A percentile compares a stretch with the other conserved stretches of the same genome.
Conservation (phyloP, 2,888 invertebrate genomes). For the Eupeodes luniger region DNA sequence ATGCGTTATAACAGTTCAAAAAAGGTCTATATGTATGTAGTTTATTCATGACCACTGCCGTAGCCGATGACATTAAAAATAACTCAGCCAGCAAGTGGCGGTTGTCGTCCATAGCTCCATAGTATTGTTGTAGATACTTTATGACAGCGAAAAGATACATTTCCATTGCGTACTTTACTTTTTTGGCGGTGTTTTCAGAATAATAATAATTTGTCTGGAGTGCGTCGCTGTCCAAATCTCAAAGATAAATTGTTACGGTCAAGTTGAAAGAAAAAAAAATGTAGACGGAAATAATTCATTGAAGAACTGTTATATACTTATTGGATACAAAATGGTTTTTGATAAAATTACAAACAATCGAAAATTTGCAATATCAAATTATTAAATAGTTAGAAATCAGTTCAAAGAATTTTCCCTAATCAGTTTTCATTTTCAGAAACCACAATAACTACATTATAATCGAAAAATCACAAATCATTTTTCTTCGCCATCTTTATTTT, state of each 20-base stretch:
- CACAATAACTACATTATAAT: background rate
- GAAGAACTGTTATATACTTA: background rate
- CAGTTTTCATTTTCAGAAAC: background rate
- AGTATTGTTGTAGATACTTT: slow-evolving; percentile 41
- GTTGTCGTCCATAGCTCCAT: background rate
- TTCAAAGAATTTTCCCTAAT: background rate
- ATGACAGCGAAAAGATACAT: slow-evolving; percentile 49
- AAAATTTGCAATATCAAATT: background rate
- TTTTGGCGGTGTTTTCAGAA: slow-evolving; percentile 33
- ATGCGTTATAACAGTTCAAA: background rate
- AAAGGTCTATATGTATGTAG: slow-evolving; percentile 7
- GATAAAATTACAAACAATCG: background rate
- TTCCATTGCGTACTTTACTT: slow-evolving; percentile 10
- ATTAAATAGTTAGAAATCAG: no score
- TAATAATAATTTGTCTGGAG: slow-evolving; percentile 67
- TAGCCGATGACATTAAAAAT: slow-evolving; percentile 15
- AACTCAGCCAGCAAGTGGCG: slow-evolving; percentile 30
- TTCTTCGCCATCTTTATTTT: background rate
- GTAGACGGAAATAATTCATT: slow-evolving; percentile 22
- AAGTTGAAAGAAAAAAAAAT: slow-evolving; percentile 19
- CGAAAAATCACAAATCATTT: slow-evolving; percentile 20
- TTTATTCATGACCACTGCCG: slow-evolving; percentile 39
- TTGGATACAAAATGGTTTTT: background rate
- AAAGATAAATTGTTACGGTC: slow-evolving; percentile 47
- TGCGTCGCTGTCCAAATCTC: slow-evolving; percentile 36